Evolutionary conservation across 1,140 invertebrate species (phyloP).

Genomic region (Caerostris darwini): DNA sequence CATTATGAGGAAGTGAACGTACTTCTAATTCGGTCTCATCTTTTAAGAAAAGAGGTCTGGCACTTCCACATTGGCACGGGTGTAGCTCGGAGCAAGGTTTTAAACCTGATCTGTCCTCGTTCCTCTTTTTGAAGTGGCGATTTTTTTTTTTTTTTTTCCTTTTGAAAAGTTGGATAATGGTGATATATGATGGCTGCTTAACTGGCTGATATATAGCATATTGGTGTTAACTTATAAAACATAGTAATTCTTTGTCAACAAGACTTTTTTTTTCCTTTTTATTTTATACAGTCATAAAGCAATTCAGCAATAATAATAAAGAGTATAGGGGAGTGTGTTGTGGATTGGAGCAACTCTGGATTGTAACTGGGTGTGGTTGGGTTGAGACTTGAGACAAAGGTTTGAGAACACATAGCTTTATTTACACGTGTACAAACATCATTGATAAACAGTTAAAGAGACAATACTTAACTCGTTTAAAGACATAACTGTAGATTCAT

Average conservation of each 20-base stretch:
- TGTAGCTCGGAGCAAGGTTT: not conserved
- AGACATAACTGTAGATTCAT: too few relatives aligned
- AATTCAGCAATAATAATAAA: too few relatives aligned
- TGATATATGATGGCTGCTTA: not conserved
- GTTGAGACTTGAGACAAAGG: too few relatives aligned
- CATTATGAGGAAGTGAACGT: not conserved
- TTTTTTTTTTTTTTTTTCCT: not conserved
- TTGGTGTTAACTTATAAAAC: not conserved
- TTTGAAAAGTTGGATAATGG: not conserved
- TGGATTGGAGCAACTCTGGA: too few relatives aligned
- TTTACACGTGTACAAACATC: too few relatives aligned
- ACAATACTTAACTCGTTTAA: too few relatives aligned
- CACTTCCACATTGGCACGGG: not conserved
- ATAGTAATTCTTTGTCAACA: not conserved
- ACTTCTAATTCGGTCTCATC: conserved; percentile 12
- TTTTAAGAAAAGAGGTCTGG: not conserved
- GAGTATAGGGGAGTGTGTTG: too few relatives aligned
- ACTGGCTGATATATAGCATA: not conserved
- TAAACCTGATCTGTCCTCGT: not conserved
- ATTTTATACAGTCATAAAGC: too few relatives aligned
- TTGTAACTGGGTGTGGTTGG: too few relatives aligned
- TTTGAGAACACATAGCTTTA: too few relatives aligned
- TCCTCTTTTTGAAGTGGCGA: not conserved
- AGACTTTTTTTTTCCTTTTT: not conserved
- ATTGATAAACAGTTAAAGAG: too few relatives aligned